These are phyloP conservation scores for Drosophila ochracea DNA, from an alignment of 2,888 invertebrate genomes.

Conservation along the genomic window DNA sequence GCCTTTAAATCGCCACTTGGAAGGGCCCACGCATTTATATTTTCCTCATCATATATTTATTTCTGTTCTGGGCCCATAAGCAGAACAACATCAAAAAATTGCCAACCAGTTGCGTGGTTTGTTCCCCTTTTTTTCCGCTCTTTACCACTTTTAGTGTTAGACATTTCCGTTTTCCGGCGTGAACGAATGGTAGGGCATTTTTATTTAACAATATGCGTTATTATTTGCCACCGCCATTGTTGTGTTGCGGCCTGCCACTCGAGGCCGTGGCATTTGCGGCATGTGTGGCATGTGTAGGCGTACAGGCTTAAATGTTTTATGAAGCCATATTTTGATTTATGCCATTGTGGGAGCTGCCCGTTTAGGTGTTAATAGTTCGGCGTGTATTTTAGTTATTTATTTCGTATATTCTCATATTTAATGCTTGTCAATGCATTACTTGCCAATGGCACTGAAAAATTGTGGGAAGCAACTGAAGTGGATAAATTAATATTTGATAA, in stretches of 20 bases:
- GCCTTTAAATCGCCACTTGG: constrained; percentile 52
- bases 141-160: constrained; percentile 44
- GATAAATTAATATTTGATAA: constrained; percentile 6
- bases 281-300: constrained; percentile 16
- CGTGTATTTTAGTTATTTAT: constrained; percentile 24
- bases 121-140: not conserved
- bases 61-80: constrained; percentile 6
- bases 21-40: constrained; percentile 52
- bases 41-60: constrained; percentile 35
- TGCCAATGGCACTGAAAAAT: constrained; percentile 25
- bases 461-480: not conserved
- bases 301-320: constrained; percentile 70
- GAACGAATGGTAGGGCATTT: constrained; percentile 64
- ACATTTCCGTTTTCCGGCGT: constrained; percentile 61
- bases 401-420: constrained; percentile 14
- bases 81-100: constrained; percentile 40
- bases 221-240: constrained; percentile 33
- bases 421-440: constrained; percentile 44
- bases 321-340: constrained; percentile 70
- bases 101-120: constrained; percentile 74
- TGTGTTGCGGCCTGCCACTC: constrained; percentile 17
- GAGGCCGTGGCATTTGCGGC: constrained; percentile 19
- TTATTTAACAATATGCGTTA: constrained; percentile 68
- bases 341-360: constrained; percentile 48
- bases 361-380: constrained; percentile 76